Base-by-base conservation (phyloP, 1,140 invertebrate genomes). In the Proales similis region DNA sequence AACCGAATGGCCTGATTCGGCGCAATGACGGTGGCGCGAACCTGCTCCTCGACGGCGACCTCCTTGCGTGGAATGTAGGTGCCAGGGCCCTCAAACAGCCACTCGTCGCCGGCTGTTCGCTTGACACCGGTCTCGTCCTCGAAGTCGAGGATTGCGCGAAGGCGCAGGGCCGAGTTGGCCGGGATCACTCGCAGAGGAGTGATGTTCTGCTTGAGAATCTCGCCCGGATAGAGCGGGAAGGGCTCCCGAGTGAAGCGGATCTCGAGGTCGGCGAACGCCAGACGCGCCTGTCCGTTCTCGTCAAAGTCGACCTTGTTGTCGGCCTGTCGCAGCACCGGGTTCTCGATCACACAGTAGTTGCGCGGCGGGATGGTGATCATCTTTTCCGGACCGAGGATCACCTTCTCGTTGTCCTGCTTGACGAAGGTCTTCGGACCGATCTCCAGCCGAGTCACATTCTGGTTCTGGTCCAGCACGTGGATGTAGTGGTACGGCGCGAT, bases 151-250 rank as follows among this genome's bases (percentile, higher is more conserved):
- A 63, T 33, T 4, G 48, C 62, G 49, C 19, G 42, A 5, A 63
- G 26, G 32, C 62, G 46, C 9, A 63, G 26, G 5, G 62, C 62
- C 22, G 33, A 43, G 26, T 63, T 49, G n/a, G 38, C 38, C 1
- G 38, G 33, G 14, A 63, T 3, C 14, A 51, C 47, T 63, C 39
- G 38, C 22, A 63, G 49, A 27, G 43, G 43, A n/a, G 43, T 48
- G 2, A 63, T 27, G 32, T 24, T 47, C 38, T 63, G 47, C 26
- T 49, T 36, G 2, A 63, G 17, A 11, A 70, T 60, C 67, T 80
- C 79, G n/a, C 79, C 79, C 22, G 79, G 79, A 67, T 78, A 80
- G 3, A 80, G 68, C 17, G 79, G 79, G 64, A 80, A 80, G 7
- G 79, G 79, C 11, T 79, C 78, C 7, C 22, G 45, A 17, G 77